Evolutionary conservation across 2,888 invertebrate species (phyloP).

Genomic region (Oligia strigilis): DNA sequence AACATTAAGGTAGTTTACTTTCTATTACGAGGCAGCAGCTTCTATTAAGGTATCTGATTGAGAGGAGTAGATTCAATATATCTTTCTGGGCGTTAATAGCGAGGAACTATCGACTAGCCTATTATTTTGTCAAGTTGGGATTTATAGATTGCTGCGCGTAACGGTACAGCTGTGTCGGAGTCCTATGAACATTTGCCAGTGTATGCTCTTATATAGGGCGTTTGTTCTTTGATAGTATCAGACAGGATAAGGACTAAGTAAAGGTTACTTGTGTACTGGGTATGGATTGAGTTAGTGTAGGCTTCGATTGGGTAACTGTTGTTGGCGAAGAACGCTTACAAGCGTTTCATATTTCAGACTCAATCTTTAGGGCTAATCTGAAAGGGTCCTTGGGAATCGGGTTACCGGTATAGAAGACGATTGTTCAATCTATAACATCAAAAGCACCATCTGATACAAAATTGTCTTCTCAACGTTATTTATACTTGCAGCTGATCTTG

Average conservation of each 20-base stretch:
- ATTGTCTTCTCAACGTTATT: neutral
- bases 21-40: conserved; percentile 78
- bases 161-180: conserved; percentile 80
- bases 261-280: conserved; percentile 64
- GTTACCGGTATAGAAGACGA: conserved; percentile 1
- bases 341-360: conserved; percentile 43
- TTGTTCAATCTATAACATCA: conserved; percentile 5
- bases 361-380: conserved; percentile 39
- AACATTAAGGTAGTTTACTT: conserved; percentile 71
- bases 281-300: conserved; percentile 57
- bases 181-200: conserved; percentile 66
- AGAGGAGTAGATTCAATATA: conserved; percentile 88
- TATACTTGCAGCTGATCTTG: neutral
- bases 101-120: conserved; percentile 86
- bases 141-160: conserved; percentile 87
- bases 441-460: neutral
- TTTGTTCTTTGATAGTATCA: conserved; percentile 59
- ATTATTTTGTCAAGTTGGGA: conserved; percentile 90
- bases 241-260: conserved; percentile 64
- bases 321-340: conserved; percentile 31
- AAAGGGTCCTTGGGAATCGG: conserved; percentile 36
- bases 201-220: conserved; percentile 56
- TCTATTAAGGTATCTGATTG: conserved; percentile 90
- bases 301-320: conserved; percentile 53
- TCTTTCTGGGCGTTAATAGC: conserved; percentile 90